Evolutionary conservation across 2,113 vertebrate species (phyloP).

Genomic region (Sigmodon hispidus): DNA sequence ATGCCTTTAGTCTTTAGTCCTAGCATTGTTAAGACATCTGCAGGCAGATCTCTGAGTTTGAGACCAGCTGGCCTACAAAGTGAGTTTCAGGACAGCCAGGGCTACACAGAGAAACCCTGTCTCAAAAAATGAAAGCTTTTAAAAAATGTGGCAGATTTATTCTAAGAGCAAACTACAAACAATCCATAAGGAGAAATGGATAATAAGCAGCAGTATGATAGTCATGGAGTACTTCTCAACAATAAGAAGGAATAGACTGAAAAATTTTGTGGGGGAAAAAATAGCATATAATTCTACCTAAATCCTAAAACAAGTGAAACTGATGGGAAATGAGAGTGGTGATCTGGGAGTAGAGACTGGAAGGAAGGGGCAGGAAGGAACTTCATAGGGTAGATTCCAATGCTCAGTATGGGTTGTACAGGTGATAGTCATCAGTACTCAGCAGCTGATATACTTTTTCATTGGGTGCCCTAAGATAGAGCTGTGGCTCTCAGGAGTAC

Average conservation of each 20-base stretch:
- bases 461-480: background rate
- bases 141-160: slow-evolving; percentile 41
- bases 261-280: background rate
- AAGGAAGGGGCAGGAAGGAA: background rate
- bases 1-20: background rate
- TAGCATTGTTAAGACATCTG: background rate
- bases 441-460: background rate
- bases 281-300: background rate
- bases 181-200: background rate
- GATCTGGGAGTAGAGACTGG: background rate
- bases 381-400: background rate
- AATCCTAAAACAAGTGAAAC: background rate
- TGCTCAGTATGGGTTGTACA: background rate
- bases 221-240: background rate
- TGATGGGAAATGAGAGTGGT: background rate
- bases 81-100: background rate
- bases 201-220: background rate
- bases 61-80: background rate
- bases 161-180: background rate
- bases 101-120: background rate
- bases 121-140: background rate
- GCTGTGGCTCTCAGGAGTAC: background rate
- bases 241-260: background rate
- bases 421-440: background rate
- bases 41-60: background rate